Evolutionary conservation across 1,140 invertebrate species (phyloP).

Genomic region (Steinernema feltiae): DNA sequence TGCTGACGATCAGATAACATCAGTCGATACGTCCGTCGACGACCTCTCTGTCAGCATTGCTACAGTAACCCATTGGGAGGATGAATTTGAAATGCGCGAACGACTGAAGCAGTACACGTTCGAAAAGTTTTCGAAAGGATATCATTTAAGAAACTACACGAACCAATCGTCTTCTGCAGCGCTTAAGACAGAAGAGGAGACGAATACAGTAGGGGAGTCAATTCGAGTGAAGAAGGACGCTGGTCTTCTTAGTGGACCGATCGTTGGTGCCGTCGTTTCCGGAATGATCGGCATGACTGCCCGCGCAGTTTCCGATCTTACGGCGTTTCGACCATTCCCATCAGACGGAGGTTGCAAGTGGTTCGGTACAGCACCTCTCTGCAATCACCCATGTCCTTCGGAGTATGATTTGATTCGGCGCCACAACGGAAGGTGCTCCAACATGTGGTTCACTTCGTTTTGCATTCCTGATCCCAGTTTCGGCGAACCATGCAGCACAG

Average conservation of each 20-base stretch:
- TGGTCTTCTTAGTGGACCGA: slow-evolving; percentile 41
- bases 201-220: slow-evolving; percentile 19
- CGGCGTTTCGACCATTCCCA: slow-evolving; percentile 35
- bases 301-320: slow-evolving; percentile 42
- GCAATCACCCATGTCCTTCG: slow-evolving; percentile 45
- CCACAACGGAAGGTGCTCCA: slow-evolving; percentile 44
- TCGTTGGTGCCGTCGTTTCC: slow-evolving; percentile 44
- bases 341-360: slow-evolving; percentile 44
- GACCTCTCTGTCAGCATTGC: not conserved
- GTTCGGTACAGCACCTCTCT: slow-evolving; percentile 50
- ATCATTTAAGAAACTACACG: slow-evolving; percentile 21
- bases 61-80: slow-evolving; percentile 26
- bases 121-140: slow-evolving; percentile 34
- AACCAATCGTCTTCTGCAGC: not conserved
- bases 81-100: slow-evolving; percentile 34
- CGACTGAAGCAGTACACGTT: slow-evolving; percentile 28
- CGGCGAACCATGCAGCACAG: slow-evolving; percentile 47
- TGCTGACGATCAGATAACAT: not conserved
- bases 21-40: not conserved
- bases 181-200: slow-evolving; percentile 14
- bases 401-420: slow-evolving; percentile 46
- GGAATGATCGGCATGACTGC: slow-evolving; percentile 54
- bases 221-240: slow-evolving; percentile 30
- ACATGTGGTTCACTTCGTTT: slow-evolving; percentile 40
- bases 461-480: slow-evolving; percentile 43